Conservation (phyloP, 92 coral and sea anemone genomes). For the Palythoa grandis region DNA sequence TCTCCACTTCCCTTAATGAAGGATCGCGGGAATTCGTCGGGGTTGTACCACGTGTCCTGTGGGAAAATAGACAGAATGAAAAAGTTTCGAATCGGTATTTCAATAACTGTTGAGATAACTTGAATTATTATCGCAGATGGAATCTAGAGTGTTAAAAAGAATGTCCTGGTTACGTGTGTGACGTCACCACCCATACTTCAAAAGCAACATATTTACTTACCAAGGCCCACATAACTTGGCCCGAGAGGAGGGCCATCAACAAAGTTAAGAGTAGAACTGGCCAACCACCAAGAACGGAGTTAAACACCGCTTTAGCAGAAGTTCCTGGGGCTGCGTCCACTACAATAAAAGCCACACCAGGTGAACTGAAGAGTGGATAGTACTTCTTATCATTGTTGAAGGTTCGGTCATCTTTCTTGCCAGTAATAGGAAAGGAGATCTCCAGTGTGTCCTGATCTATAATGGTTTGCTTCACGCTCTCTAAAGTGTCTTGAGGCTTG, state of each 20-base stretch:
- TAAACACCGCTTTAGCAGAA: constrained; percentile 84
- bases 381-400: constrained; percentile 73
- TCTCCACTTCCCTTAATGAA: constrained; percentile 91
- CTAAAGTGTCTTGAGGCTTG: constrained; percentile 47
- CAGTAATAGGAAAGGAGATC: constrained; percentile 90
- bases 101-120: no score
- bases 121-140: background rate
- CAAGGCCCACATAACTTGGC: constrained; percentile 95
- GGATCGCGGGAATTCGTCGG: constrained; percentile 96
- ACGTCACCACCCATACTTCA: no score
- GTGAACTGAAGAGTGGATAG: constrained; percentile 85
- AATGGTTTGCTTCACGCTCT: constrained; percentile 53
- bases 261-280: constrained; percentile 85
- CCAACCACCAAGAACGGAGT: constrained; percentile 91
- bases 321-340: constrained; percentile 85
- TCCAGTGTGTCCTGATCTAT: constrained; percentile 47
- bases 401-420: constrained; percentile 78
- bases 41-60: constrained; percentile 96
- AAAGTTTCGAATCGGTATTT: background rate
- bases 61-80: background rate
- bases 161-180: no score
- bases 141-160: background rate
- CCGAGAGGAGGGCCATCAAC: constrained; percentile 93
- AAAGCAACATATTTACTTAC: constrained; percentile 54
- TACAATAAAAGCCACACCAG: constrained; percentile 94